Percentiles rank a stretch among this genome's conserved stretches.
Evolutionary conservation across 2,797 vertebrate species (phyloP).

Genomic region (Liasis olivaceus): DNA sequence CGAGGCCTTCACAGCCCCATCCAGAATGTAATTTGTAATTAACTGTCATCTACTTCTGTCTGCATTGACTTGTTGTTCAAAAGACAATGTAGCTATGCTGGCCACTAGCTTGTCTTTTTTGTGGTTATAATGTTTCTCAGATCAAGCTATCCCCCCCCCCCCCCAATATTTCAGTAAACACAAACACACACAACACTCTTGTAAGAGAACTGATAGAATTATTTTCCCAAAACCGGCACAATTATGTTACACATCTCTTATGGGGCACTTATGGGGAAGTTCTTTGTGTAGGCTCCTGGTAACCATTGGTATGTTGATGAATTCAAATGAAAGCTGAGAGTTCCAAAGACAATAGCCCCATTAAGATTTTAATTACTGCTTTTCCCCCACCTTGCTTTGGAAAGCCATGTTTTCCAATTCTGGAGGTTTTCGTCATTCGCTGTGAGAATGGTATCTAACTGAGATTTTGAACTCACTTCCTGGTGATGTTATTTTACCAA

Average conservation of each 20-base stretch:
- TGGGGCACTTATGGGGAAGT: constrained; percentile 42
- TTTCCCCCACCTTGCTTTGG: neutral
- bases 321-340: constrained; percentile 37
- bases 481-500: constrained; percentile 62
- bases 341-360: constrained; percentile 31
- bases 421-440: constrained; percentile 50
- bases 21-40: constrained; percentile 87
- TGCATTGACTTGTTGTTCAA: constrained; percentile 80
- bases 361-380: constrained; percentile 60
- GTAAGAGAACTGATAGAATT: constrained; percentile 11
- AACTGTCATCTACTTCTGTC: constrained; percentile 84
- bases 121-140: constrained; percentile 74
- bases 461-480: constrained; percentile 65
- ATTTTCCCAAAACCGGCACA: constrained; percentile 47
- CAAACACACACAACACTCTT: neutral
- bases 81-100: constrained; percentile 75
- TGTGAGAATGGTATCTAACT: constrained; percentile 60
- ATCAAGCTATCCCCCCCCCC: constrained; percentile 63
- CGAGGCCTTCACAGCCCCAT: constrained; percentile 76
- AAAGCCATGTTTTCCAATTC: constrained; percentile 52
- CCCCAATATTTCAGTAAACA: constrained; percentile 48
- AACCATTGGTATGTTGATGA: constrained; percentile 26
- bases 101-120: constrained; percentile 77
- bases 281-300: constrained; percentile 42
- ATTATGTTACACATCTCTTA: constrained; percentile 51